Evolutionary conservation across 2,797 vertebrate genomes (phyloP), one percentile per base, ranked within the genome.

Genomic region (Xenentodon cancila): DNA sequence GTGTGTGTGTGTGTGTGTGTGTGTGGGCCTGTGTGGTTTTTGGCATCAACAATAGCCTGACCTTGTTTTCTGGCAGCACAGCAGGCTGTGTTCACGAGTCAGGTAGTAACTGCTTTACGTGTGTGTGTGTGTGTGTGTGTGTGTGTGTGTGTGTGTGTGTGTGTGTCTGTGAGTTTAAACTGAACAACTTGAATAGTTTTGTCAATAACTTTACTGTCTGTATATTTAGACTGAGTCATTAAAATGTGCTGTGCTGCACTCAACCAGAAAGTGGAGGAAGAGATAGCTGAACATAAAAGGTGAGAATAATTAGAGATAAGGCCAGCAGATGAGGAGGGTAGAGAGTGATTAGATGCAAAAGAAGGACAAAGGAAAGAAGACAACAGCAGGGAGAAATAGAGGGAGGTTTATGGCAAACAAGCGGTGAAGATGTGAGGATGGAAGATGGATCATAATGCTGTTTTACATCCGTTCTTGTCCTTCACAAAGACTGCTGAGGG

Each of bases 131-230:
- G 34, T 37, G 34, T 40, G 9, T 37, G 9, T 62, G 70, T 84
- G 64, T 58, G 59, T 55, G 32, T 34, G 1, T 34, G 9, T 5
- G 32, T 40, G 9, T 37, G 9, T 62, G 70, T 84, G 64, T 58
- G 59, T 55, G 32, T 34, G 1, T 34, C 1, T 5, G 32, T 49
- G 32, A 67, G 45, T 85, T 79, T 80, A 81, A 73, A 71, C 84
- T 71, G 46, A 84, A 57, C 61, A 79, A 91, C 90, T 86, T 75
- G 73, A 62, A 56, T 19, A 32, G 48, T 69, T 81, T 84, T 68
- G 84, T 85, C 90, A 91, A 92, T 94, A 92, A 93, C 93, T 92
- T 93, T 92, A 85, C 81, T 75, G 83, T 86, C 89, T 90, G 7
- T 30, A 88, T 87, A 89, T 92, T 90, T 92, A 91, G 92, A 84